Evolutionary conservation across 2,113 vertebrate species (phyloP), one percentile per base, ranked within the genome.

Genomic region (Dasyornis broadbenti): DNA sequence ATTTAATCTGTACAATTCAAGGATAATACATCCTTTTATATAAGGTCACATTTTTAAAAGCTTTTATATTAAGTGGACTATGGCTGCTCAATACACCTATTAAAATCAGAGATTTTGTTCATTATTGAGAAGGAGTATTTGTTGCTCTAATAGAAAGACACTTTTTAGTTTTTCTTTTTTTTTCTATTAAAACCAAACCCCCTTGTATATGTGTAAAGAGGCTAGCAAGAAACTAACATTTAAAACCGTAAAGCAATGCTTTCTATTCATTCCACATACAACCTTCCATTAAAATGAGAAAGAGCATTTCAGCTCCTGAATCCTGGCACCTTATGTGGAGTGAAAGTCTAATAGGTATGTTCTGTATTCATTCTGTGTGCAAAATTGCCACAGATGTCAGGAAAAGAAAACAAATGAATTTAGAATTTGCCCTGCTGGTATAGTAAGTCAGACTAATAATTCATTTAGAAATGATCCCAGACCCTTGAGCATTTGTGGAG

Each of bases 351-450:
- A 72, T 15, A 75, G 4, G 18, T 37, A 54, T 39, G 23, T 65
- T 95, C n/a, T 92, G 16, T 72, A 86, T 84, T 92, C 53, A 69
- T 86, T 82, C 52, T 79, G 64, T 66, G 72, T 78, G 73, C 42
- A 90, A 90, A 92, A 86, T 68, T 86, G 53, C 17, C 49, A 56
- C 57, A 63, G 31, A 84, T 91, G 71, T 86, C 77, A 87, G 35
- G 30, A 91, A 54, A 86, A 89, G 23, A 77, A 90, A 96, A 91
- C 22, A 92, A 91, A 94, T 47, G 15, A 59, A 15, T 83, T 94
- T 66, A 81, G 60, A 24, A 89, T 81, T 94, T 89, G 63, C 71
- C 83, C 50, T 18, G 3, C 12, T 70, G 42, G 45, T 86, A 70
- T 61, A 73, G 14, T 59, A 84, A 92, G 27, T 45, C 65, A 86